phyloP scores from a whole-genome alignment of 2,113 vertebrate genomes.

The Mixornis gularis region DNA sequence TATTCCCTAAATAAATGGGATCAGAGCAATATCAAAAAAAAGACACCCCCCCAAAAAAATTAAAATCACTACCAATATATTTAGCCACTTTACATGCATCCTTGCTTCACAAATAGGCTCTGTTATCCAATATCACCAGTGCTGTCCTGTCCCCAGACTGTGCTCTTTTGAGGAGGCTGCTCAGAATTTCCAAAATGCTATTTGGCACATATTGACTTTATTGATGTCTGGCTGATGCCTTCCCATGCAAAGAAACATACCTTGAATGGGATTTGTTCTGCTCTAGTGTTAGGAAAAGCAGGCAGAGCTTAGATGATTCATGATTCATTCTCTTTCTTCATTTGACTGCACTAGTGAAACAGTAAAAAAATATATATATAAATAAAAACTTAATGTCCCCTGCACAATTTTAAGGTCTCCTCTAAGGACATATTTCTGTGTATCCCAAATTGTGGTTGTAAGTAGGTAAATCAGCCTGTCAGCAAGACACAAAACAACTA shows the following conservation, averaged over 20 bases:
- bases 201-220: background rate
- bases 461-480: background rate
- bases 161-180: background rate
- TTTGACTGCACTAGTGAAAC: background rate
- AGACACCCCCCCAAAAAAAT: rapidly evolving
- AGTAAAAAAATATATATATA: background rate
- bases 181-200: background rate
- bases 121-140: background rate
- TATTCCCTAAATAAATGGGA: background rate
- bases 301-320: background rate
- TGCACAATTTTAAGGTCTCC: background rate
- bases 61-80: background rate
- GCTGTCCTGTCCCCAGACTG: background rate
- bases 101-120: background rate
- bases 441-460: background rate
- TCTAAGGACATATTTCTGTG: background rate
- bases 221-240: background rate
- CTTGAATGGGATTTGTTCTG: background rate
- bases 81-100: background rate
- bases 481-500: background rate
- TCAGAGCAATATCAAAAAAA: background rate
- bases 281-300: background rate
- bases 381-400: background rate
- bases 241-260: background rate
- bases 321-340: background rate